A percentile compares a stretch with the other conserved stretches of the same genome.
Conservation (phyloP, 2,888 invertebrate species). For the Macropis europaea region DNA sequence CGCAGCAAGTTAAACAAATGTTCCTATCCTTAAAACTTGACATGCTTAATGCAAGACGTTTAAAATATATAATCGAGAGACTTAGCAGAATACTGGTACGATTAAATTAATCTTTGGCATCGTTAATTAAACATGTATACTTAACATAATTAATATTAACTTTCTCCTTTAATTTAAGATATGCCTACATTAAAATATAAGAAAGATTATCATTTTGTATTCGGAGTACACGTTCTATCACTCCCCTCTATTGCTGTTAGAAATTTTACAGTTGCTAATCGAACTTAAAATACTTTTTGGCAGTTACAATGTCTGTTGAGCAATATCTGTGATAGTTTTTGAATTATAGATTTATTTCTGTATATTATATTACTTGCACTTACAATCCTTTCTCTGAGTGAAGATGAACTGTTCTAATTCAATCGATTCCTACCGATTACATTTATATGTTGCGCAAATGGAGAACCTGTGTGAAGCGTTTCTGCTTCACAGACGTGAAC, state of each 20-base stretch:
- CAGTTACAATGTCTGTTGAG: constrained; percentile 44
- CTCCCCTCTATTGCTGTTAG: constrained; percentile 16
- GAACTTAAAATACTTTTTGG: constrained; percentile 43
- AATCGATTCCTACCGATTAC: no score
- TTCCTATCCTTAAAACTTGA: neutral
- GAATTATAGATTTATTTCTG: constrained; percentile 37
- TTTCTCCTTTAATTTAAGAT: neutral
- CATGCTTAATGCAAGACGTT: neutral
- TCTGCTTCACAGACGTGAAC: neutral
- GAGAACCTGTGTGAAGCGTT: neutral
- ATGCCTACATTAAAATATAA: constrained; percentile 16
- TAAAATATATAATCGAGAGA: neutral
- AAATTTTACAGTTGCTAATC: constrained; percentile 26
- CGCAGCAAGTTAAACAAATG: neutral
- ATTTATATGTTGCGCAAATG: neutral
- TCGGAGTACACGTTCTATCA: neutral
- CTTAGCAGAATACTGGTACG: neutral
- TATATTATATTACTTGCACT: constrained; percentile 38
- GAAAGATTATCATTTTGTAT: neutral
- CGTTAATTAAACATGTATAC: constrained; percentile 3
- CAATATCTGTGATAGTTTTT: constrained; percentile 36
- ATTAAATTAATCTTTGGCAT: constrained; percentile 27
- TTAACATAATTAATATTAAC: neutral
- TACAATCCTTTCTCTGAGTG: constrained; percentile 1
- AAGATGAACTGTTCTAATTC: no score